Evolutionary conservation across 2,888 invertebrate genomes (phyloP).

Genomic region (Azorinus chamasolen): DNA sequence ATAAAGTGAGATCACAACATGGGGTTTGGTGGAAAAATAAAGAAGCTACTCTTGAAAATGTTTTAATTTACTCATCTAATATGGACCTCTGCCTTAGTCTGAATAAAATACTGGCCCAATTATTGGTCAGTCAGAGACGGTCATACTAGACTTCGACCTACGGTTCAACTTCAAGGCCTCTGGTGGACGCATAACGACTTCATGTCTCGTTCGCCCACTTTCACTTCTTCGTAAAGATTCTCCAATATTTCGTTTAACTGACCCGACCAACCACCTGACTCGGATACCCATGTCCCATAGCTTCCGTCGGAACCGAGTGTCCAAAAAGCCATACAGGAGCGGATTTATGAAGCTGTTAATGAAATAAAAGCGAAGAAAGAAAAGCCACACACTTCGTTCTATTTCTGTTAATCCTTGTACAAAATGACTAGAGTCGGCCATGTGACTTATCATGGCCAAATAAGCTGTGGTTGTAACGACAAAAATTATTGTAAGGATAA

Average conservation of each 20-base stretch:
- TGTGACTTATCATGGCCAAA: constrained; percentile 42
- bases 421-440: constrained; percentile 32
- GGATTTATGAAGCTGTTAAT: constrained; percentile 62
- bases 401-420: constrained; percentile 18
- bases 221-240: constrained; percentile 27
- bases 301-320: constrained; percentile 49
- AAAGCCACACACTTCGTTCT: constrained; percentile 49
- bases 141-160: too few species aligned
- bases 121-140: too few species aligned
- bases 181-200: too few species aligned
- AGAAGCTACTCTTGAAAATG: too few species aligned
- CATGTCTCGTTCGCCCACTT: too few species aligned
- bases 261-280: constrained; percentile 47
- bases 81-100: too few species aligned
- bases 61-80: too few species aligned
- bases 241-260: constrained; percentile 51
- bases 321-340: constrained; percentile 57
- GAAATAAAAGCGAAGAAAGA: constrained; percentile 61
- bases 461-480: constrained; percentile 52
- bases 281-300: constrained; percentile 61
- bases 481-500: constrained; percentile 54
- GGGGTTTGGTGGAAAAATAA: too few species aligned
- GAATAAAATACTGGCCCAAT: too few species aligned
- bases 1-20: too few species aligned
- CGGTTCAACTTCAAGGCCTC: too few species aligned